Conservation (phyloP, 37 sponge, comb jelly and placozoan species). For the Tethya wilhelma region DNA sequence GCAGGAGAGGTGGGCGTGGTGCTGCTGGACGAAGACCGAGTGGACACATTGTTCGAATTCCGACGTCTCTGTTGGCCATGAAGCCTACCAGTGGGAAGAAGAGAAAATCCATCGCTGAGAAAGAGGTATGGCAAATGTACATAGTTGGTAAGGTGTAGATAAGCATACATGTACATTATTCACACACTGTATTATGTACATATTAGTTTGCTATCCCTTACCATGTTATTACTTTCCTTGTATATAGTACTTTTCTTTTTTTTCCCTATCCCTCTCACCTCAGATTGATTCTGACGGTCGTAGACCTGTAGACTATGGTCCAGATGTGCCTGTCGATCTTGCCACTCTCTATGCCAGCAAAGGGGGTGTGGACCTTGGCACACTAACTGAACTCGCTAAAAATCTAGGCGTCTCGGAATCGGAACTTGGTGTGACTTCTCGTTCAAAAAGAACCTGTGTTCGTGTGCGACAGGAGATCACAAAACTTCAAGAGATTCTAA, state of each 20-base stretch:
- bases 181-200: no score
- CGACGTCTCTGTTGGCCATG: background rate
- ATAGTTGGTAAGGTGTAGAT: background rate
- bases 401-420: slow-evolving; percentile 9
- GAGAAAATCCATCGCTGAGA: slow-evolving; percentile 1
- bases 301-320: background rate
- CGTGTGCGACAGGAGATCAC: slow-evolving; percentile 58
- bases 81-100: slow-evolving; percentile 1
- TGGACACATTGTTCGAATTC: slow-evolving; percentile 19
- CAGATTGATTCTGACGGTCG: no score
- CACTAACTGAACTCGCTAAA: slow-evolving; percentile 59
- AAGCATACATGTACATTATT: background rate
- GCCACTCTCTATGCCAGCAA: slow-evolving; percentile 33
- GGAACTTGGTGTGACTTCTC: background rate
- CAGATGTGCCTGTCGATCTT: slow-evolving; percentile 46
- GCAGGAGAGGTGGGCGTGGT: slow-evolving; percentile 31
- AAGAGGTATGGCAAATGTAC: background rate
- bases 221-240: no score
- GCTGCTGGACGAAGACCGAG: background rate
- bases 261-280: no score
- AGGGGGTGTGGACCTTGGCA: slow-evolving; percentile 55
- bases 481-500: slow-evolving; percentile 58
- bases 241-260: no score
- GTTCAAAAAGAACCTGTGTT: slow-evolving; percentile 69
- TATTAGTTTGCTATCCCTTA: no score